Conservation (phyloP, 2,797 vertebrate genomes). For the Gadopsis bispinosus region DNA sequence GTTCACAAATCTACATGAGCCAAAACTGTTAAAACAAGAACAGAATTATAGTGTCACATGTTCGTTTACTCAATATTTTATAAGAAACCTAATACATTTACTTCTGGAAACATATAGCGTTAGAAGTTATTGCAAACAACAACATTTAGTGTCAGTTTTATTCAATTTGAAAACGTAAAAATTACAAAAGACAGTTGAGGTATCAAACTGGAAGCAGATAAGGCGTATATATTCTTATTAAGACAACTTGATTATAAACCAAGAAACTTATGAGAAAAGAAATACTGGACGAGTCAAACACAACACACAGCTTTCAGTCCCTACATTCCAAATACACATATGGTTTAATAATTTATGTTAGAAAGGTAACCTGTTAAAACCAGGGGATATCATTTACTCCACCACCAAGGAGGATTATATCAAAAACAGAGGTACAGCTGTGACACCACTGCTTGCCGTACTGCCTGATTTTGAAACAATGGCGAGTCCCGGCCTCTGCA, state of each 20-base stretch:
- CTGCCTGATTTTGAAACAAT: constrained; percentile 19
- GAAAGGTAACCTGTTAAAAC: constrained; percentile 71
- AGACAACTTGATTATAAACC: constrained; percentile 28
- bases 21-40: neutral
- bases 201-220: constrained; percentile 26
- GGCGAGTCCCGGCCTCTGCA: constrained; percentile 26
- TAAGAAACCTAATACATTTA: neutral
- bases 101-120: neutral
- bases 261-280: constrained; percentile 15
- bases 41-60: neutral
- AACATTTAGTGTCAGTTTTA: constrained; percentile 54
- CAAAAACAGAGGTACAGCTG: constrained; percentile 60
- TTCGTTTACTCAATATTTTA: neutral
- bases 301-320: constrained; percentile 32
- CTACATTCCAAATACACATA: constrained; percentile 46
- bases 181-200: constrained; percentile 17
- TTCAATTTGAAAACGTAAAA: constrained; percentile 41
- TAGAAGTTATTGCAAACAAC: neutral
- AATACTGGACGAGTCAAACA: constrained; percentile 11
- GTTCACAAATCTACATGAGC: neutral
- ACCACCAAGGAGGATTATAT: constrained; percentile 35
- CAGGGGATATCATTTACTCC: constrained; percentile 63
- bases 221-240: constrained; percentile 21
- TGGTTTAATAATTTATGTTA: constrained; percentile 67
- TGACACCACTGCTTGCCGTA: constrained; percentile 18